phyloP scores from a whole-genome alignment of 2,888 invertebrate species.

The Limnephilus marmoratus region DNA sequence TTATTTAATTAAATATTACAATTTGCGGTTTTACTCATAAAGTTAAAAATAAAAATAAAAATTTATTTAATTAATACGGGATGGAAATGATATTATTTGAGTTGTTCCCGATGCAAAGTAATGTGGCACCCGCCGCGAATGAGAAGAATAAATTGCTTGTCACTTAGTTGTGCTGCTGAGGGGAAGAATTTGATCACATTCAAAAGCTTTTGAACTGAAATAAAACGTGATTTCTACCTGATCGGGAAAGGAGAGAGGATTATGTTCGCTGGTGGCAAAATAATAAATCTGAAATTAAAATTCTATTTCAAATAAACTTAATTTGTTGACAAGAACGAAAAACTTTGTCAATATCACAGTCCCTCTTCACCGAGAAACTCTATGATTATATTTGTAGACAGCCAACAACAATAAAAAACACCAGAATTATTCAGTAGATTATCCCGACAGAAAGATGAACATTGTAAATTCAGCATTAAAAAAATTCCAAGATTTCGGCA shows the following conservation, averaged over 20 bases:
- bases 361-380: background rate
- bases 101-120: too few relatives aligned
- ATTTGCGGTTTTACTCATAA: too few relatives aligned
- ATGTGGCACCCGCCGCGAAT: background rate
- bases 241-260: background rate
- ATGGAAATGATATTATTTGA: too few relatives aligned
- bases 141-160: background rate
- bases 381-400: background rate
- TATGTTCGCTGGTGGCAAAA: background rate
- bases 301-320: background rate
- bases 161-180: background rate
- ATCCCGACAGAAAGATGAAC: background rate
- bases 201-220: background rate
- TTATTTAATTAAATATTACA: too few relatives aligned
- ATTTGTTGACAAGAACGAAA: background rate
- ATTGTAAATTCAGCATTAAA: background rate
- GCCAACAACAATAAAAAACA: slow-evolving; percentile 8
- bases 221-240: background rate
- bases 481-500: background rate
- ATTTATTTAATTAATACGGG: too few relatives aligned
- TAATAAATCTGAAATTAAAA: background rate
- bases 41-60: too few relatives aligned
- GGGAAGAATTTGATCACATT: background rate
- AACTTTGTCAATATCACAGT: background rate
- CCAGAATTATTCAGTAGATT: background rate